Evolutionary conservation across 2,888 invertebrate genomes (phyloP), one percentile per base, ranked within the genome.

Genomic region (Dicranocentrus wangi): DNA sequence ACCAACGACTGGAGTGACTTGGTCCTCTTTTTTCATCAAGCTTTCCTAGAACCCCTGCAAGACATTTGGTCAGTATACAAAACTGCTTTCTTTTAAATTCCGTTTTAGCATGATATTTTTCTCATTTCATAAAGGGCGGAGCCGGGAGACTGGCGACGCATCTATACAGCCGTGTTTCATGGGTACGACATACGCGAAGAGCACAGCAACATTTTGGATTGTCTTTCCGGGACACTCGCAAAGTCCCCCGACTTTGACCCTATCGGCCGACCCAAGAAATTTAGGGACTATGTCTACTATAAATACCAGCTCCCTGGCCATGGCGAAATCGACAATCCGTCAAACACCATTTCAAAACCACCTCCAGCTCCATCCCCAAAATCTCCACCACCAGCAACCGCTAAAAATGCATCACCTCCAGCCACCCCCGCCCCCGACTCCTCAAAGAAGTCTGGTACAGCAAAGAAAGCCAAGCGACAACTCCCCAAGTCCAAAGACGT

Each of bases 1-100:
- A 73, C 53, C 19, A 80, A 80, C 53, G 60, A 65, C 32, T 80
- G 80, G 80, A 58, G 27, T 27, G 76, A 76, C 19, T 17, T 76
- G 58, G 76, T 76, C 17, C 25, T 66, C 5, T 23, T 66, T 8
- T 76, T 76, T n/a, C 66, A 76, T 47, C 27, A 76, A 19, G 25
- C 51, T 10, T 76, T 51, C 47, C 19, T 76, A 15, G 60, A 76
- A 19, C 68, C 76, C 2, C 10, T 76, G 19, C 17, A 58, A 21
- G 68, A 76, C 8, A 55, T 43, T 27, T 76, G 76, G 76, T 68
- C 39, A 39, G 25, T 2, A 13, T 17, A 21, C 17, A 27, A 10
- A 51, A 42, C 39, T 13, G 13, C n/a, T 42, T 42, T 65, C 42
- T 13, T 66, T 66, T 42, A 17, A 19, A 19, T 42, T 19, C 5